Percentiles rank a stretch among this genome's conserved stretches.
phyloP scores from a whole-genome alignment of 53 echinoderm and acorn worm species.

The Zoroaster sp. region DNA sequence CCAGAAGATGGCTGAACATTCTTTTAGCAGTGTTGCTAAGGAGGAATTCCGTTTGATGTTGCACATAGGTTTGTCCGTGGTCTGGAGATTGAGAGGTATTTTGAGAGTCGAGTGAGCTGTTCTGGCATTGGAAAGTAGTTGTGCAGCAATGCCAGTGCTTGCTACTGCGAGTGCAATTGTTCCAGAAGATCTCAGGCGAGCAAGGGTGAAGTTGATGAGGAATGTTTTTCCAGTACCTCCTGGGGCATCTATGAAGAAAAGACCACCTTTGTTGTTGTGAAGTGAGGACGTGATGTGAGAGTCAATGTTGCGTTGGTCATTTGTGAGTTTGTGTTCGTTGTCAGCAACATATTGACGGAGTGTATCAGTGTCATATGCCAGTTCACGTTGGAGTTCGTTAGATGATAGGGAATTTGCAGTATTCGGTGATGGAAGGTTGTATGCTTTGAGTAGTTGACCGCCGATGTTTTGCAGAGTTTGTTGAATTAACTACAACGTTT shows the following conservation, averaged over 20 bases:
- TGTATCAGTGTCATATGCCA: too few species aligned
- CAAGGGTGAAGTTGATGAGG: constrained; percentile 5
- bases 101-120: constrained; percentile 37
- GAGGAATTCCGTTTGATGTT: neutral
- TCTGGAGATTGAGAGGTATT: neutral
- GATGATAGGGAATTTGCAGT: too few species aligned
- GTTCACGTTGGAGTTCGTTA: too few species aligned
- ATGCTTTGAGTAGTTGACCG: too few species aligned
- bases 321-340: too few species aligned
- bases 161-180: constrained; percentile 47
- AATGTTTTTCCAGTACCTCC: constrained; percentile 60
- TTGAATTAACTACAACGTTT: too few species aligned
- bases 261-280: neutral
- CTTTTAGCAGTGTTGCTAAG: neutral
- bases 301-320: too few species aligned
- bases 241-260: constrained; percentile 23
- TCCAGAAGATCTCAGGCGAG: neutral
- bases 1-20: neutral
- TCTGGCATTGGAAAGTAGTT: neutral
- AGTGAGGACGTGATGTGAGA: too few species aligned
- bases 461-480: too few species aligned
- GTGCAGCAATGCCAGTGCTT: constrained; percentile 37
- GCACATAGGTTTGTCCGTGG: neutral
- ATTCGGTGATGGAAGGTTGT: too few species aligned
- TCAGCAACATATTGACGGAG: too few species aligned